A percentile compares a stretch with the other conserved stretches of the same genome.
Conservation (phyloP, 2,113 vertebrate species). For the Rhodinocichla rosea region DNA sequence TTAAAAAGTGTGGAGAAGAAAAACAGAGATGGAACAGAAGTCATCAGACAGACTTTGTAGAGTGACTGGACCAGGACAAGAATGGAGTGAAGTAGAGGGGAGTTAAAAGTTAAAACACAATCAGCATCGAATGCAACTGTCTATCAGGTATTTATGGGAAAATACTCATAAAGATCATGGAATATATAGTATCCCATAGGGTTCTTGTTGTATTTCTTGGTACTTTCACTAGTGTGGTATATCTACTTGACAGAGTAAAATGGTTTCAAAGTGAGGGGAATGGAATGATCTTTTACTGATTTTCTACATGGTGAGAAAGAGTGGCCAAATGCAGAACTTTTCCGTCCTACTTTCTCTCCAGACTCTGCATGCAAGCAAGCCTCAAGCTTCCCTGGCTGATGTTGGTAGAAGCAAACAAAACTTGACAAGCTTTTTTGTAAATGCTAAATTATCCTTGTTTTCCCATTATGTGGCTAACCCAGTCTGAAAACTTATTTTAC, state of each 20-base stretch:
- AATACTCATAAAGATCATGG: neutral
- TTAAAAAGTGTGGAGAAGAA: neutral
- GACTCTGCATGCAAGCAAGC: neutral
- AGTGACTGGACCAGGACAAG: neutral
- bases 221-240: neutral
- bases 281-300: neutral
- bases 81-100: neutral
- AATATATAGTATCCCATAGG: neutral
- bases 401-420: neutral
- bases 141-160: neutral
- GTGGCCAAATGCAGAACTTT: neutral
- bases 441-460: neutral
- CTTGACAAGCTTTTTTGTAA: neutral
- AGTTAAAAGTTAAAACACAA: neutral
- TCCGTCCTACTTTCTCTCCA: neutral
- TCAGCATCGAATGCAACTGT: neutral
- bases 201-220: neutral
- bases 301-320: neutral
- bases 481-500: neutral
- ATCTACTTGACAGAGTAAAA: neutral
- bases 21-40: neutral
- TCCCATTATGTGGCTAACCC: neutral
- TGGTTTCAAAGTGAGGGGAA: neutral
- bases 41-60: neutral
- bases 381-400: neutral